Conservation (phyloP, 2,113 vertebrate species). For the Leuciscus idus region DNA sequence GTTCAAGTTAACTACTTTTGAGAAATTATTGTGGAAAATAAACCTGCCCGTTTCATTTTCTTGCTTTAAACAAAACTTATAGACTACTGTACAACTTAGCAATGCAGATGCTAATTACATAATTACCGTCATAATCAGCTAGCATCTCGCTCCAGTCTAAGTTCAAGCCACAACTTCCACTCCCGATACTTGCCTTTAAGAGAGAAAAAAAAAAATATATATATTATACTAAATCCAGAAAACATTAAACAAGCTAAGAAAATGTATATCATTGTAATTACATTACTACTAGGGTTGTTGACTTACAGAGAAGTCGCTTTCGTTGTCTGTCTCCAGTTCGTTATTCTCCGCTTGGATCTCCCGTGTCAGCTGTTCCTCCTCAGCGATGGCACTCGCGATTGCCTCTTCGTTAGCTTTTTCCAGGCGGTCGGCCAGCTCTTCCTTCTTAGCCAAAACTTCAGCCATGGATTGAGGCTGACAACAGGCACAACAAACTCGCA, state of each 20-base stretch:
- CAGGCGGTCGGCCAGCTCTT: slow-evolving; percentile 94
- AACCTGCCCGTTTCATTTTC: not conserved
- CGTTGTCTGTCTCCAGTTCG: slow-evolving; percentile 92
- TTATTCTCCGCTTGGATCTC: slow-evolving; percentile 97
- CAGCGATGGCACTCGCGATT: slow-evolving; percentile 97
- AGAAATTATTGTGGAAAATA: not conserved
- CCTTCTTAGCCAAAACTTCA: slow-evolving; percentile 97
- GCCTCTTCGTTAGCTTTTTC: slow-evolving; percentile 98
- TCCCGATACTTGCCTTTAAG: slow-evolving; percentile 83
- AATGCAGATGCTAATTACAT: not conserved
- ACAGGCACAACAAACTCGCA: slow-evolving; percentile 52
- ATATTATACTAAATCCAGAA: not conserved
- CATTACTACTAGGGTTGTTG: not conserved
- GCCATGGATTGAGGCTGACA: slow-evolving; percentile 90
- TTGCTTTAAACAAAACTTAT: not conserved
- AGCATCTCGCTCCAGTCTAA: slow-evolving; percentile 96
- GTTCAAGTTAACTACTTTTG: not conserved
- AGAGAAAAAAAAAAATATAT: too few relatives aligned
- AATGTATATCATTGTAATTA: not conserved
- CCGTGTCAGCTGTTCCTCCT: slow-evolving; percentile 94
- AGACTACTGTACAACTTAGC: not conserved
- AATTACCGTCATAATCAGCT: slow-evolving; percentile 94
- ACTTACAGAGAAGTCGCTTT: slow-evolving; percentile 93
- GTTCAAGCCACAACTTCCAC: slow-evolving; percentile 83
- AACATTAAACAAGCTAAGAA: not conserved